These are phyloP conservation scores for Sabatieria punctata DNA, from an alignment of 2,888 invertebrate genomes.

Conservation along the genomic window DNA sequence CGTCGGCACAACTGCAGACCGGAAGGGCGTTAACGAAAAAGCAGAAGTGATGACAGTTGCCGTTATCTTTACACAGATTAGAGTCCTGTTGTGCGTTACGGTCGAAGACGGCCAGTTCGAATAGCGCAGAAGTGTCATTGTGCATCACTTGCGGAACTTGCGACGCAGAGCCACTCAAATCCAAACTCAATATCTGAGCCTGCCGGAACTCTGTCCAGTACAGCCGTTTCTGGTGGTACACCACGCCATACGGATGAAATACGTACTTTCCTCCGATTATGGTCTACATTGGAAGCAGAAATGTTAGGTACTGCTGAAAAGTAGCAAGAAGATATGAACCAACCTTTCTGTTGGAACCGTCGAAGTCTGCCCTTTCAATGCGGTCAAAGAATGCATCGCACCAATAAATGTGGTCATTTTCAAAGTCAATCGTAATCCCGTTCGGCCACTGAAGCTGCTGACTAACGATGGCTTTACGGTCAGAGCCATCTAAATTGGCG, in stretches of 20 bases:
- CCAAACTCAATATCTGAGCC: slow-evolving; percentile 43
- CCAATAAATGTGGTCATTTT: slow-evolving; percentile 46
- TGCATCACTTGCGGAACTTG: slow-evolving; percentile 35
- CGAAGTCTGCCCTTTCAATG: slow-evolving; percentile 51
- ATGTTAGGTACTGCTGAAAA: background rate
- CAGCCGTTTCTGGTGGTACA: slow-evolving; percentile 45
- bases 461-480: too few species aligned
- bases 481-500: too few species aligned
- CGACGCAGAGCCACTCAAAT: slow-evolving; percentile 32
- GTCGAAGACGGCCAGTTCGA: slow-evolving; percentile 50
- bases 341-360: slow-evolving; percentile 45
- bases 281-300: slow-evolving; percentile 11
- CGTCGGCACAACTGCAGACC: slow-evolving; percentile 47
- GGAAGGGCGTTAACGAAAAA: slow-evolving; percentile 44
- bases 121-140: slow-evolving; percentile 42
- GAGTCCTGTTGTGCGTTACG: slow-evolving; percentile 38
- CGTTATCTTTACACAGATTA: slow-evolving; percentile 33
- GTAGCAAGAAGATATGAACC: slow-evolving; percentile 4
- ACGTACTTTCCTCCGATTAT: slow-evolving; percentile 39
- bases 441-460: too few species aligned
- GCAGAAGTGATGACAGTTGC: slow-evolving; percentile 52
- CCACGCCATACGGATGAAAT: slow-evolving; percentile 52
- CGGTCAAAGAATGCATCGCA: slow-evolving; percentile 52
- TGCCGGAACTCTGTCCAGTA: slow-evolving; percentile 54
- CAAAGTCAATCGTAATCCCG: too few species aligned